Evolutionary conservation across 2,113 vertebrate genomes (phyloP).

Genomic region (Chinchilla lanigera): DNA sequence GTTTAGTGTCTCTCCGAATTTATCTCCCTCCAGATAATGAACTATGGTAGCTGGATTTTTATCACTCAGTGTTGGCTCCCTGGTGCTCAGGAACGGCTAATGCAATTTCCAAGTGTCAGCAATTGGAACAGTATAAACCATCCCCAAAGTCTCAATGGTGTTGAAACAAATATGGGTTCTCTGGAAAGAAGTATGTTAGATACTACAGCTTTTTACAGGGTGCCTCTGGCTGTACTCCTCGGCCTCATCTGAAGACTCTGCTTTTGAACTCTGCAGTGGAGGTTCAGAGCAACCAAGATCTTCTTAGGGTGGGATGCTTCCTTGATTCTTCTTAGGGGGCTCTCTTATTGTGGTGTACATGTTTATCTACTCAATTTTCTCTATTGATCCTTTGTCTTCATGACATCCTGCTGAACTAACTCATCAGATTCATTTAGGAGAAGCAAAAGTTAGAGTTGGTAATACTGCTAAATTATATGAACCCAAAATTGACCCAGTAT

Average conservation of each 20-base stretch:
- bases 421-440: neutral
- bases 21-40: neutral
- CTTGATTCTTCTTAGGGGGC: neutral
- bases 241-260: neutral
- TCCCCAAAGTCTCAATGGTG: neutral
- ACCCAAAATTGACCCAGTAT: neutral
- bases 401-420: neutral
- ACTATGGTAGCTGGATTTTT: neutral
- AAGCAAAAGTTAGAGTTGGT: neutral
- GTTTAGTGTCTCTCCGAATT: neutral
- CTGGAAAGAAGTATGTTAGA: neutral
- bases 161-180: neutral
- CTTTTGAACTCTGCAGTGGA: neutral
- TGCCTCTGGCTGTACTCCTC: accelerated
- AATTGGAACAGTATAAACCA: neutral
- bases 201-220: neutral
- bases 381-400: neutral
- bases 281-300: neutral
- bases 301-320: neutral
- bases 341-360: neutral
- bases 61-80: neutral
- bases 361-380: neutral
- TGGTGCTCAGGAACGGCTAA: neutral
- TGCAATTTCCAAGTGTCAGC: neutral
- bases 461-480: neutral